Evolutionary conservation across 1,140 invertebrate species (phyloP).

Genomic region (Diploscapter pachys): DNA sequence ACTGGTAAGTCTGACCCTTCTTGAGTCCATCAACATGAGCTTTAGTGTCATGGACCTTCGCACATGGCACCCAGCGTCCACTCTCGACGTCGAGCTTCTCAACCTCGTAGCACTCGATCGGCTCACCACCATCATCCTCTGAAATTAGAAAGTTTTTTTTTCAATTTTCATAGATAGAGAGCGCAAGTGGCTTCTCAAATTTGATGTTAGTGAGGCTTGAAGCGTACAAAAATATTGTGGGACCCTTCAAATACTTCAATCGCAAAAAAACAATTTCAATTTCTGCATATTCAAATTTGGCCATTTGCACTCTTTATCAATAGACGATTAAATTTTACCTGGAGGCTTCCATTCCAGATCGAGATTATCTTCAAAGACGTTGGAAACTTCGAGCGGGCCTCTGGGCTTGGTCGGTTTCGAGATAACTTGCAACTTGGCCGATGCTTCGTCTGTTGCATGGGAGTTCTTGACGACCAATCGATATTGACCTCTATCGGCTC

Average conservation of each 20-base stretch:
- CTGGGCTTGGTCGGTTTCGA: conserved; percentile 80
- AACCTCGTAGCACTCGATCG: conserved; percentile 88
- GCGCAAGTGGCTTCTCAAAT: too few relatives aligned
- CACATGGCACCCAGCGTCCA: conserved; percentile 56
- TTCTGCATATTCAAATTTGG: too few relatives aligned
- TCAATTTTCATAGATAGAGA: too few relatives aligned
- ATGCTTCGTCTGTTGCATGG: conserved; percentile 85
- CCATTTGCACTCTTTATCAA: too few relatives aligned
- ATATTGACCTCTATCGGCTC: conserved; percentile 85
- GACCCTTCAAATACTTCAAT: too few relatives aligned
- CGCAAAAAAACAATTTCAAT: too few relatives aligned
- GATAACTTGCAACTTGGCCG: conserved; percentile 83
- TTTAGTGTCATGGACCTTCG: conserved; percentile 64
- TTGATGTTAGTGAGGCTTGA: too few relatives aligned
- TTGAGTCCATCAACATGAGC: conserved; percentile 82
- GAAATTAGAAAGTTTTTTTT: too few relatives aligned
- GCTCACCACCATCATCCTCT: conserved; percentile 85
- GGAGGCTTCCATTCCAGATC: conserved; percentile 62
- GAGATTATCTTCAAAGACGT: conserved; percentile 59
- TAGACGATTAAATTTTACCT: neutral
- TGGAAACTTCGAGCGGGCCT: conserved; percentile 71
- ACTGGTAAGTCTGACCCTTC: conserved; percentile 95
- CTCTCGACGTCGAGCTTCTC: conserved; percentile 79
- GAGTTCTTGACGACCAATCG: conserved; percentile 85
- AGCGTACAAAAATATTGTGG: too few relatives aligned